Evolutionary conservation across 2,113 vertebrate species (phyloP), one percentile per base, ranked within the genome.

Genomic region (Rhizomys pruinosus): DNA sequence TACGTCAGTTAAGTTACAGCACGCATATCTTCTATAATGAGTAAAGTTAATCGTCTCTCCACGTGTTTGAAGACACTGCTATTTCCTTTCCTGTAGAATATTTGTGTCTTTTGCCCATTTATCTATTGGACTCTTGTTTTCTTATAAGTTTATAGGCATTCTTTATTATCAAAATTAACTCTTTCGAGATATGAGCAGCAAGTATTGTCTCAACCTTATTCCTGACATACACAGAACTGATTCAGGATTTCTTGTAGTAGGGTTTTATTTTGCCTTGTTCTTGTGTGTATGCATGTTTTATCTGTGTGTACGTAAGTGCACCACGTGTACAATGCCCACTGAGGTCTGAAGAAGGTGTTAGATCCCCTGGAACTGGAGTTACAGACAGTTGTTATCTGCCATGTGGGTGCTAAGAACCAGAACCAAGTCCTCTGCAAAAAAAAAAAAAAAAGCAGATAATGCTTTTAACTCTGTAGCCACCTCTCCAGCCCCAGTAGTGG

Each of bases 201-300:
- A 94, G 74, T 27, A 29, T 34, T 87, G 39, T 80, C 11, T 79
- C 81, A 17, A 82, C 66, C 37, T 91, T 69, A 42, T 63, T 90
- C 52, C 78, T 69, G 8, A 39, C 16, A 57, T 47, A 86, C 3
- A 6, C 12, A 92, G 17, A 20, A 66, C 32, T 66, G 80, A 78
- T 78, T 72, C 42, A 57, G 29, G 6, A 15, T n/a, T n/a, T n/a
- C n/a, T 52, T 52, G 47, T 52, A 52, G 47, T 52, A 11, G 47
- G 47, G 47, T 7, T 15, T 37, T 57, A 25, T 87, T 12, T 63
- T 61, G 23, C 42, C 17, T 22, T 73, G 7, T 77, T 78, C 57
- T 78, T n/a, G 22, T 55, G 47, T 25, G 23, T 73, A 7, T 73
- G 42, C 16, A 27, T 44, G 44, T 44, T 44, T 74, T 44, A 29